Evolutionary conservation across 1,140 invertebrate species (phyloP).

Genomic region (Drosophila setifemur): DNA sequence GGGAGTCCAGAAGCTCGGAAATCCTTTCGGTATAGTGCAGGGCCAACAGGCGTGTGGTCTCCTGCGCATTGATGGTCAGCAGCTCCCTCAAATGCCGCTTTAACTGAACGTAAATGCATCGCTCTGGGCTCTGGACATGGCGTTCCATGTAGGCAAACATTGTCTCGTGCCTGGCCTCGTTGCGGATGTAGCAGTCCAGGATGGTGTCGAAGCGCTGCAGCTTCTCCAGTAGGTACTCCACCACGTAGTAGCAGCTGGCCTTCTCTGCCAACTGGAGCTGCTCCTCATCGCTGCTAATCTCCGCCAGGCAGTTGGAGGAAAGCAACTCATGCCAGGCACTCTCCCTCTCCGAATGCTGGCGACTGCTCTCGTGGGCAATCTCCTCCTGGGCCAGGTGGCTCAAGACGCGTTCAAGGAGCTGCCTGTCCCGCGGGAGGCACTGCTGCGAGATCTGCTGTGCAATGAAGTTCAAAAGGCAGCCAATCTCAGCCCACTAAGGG

Average conservation of each 20-base stretch:
- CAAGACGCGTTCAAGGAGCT: slow-evolving; percentile 81
- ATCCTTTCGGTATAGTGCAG: slow-evolving; percentile 82
- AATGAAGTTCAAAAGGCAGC: slow-evolving; percentile 83
- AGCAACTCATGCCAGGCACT: slow-evolving; percentile 91
- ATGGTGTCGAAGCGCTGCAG: slow-evolving; percentile 82
- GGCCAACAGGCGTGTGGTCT: slow-evolving; percentile 84
- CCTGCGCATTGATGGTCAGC: slow-evolving; percentile 81
- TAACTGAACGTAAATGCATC: slow-evolving; percentile 83
- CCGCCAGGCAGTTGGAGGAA: slow-evolving; percentile 86
- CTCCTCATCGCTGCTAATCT: slow-evolving; percentile 83
- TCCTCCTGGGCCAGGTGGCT: slow-evolving; percentile 82
- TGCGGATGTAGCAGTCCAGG: slow-evolving; percentile 83
- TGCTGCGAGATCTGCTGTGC: slow-evolving; percentile 83
- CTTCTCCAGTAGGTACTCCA: slow-evolving; percentile 83
- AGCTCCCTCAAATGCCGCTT: slow-evolving; percentile 76
- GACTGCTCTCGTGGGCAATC: slow-evolving; percentile 76
- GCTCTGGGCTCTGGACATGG: slow-evolving; percentile 85
- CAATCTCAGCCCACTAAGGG: slow-evolving; percentile 83
- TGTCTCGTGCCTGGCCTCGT: slow-evolving; percentile 86
- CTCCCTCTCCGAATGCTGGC: slow-evolving; percentile 88
- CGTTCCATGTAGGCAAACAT: slow-evolving; percentile 89
- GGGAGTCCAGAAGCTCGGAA: slow-evolving; percentile 74
- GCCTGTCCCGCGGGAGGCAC: slow-evolving; percentile 82
- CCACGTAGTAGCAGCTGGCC: slow-evolving; percentile 83
- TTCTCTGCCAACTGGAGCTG: slow-evolving; percentile 81